Evolutionary conservation across 2,888 invertebrate species (phyloP).

Genomic region (Trachelus troglodyta): DNA sequence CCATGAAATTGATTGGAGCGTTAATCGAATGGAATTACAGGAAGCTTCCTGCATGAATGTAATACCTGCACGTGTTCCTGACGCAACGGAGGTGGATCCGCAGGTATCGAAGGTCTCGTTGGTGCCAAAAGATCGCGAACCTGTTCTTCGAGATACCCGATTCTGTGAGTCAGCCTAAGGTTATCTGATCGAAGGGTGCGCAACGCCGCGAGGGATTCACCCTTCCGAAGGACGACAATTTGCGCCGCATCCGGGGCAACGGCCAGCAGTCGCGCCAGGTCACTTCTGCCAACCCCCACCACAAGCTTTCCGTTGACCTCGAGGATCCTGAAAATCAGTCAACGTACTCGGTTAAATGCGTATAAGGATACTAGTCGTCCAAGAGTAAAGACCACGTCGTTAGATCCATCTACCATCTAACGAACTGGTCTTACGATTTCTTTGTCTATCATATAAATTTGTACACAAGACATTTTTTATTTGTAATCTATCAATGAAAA

Average conservation of each 20-base stretch:
- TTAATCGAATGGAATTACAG: background rate
- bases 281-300: constrained; percentile 77
- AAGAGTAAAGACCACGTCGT: background rate
- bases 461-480: background rate
- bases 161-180: constrained; percentile 85
- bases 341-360: background rate
- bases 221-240: constrained; percentile 72
- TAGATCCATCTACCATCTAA: background rate
- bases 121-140: constrained; percentile 68
- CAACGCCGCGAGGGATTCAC: constrained; percentile 56
- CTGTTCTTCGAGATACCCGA: constrained; percentile 91
- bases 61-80: constrained; percentile 60
- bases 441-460: background rate
- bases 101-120: constrained; percentile 36
- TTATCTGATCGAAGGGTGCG: constrained; percentile 78
- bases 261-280: constrained; percentile 75
- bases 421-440: background rate
- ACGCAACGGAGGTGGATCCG: constrained; percentile 39
- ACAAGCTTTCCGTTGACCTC: constrained; percentile 86
- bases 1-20: background rate
- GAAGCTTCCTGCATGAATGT: background rate
- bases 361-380: constrained; percentile 3
- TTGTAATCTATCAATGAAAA: no score
- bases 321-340: constrained; percentile 71
- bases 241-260: constrained; percentile 74